Evolutionary conservation across 1,140 invertebrate genomes (phyloP).

Genomic region (Zaprionus africanus): DNA sequence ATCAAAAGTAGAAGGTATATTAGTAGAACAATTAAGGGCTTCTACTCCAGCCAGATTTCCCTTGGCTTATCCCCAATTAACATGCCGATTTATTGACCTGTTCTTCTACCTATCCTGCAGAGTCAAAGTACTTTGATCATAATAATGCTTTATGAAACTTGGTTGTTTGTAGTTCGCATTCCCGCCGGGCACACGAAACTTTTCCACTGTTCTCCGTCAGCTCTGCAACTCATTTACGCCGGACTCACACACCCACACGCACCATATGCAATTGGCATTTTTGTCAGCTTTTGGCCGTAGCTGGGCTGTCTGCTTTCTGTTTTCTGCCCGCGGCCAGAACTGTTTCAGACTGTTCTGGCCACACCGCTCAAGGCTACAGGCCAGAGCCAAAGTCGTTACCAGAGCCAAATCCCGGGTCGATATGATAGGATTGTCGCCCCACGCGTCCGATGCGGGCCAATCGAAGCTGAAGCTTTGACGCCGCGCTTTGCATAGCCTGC

Average conservation of each 20-base stretch:
- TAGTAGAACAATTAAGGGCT: no score
- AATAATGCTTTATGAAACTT: not conserved
- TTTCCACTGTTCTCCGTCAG: not conserved
- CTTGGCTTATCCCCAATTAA: not conserved
- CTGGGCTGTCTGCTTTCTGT: not conserved
- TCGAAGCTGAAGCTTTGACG: conserved; percentile 2
- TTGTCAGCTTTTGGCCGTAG: conserved; percentile 35
- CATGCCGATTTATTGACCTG: not conserved
- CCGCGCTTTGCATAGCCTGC: not conserved
- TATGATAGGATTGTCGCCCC: not conserved
- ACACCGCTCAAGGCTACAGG: conserved; percentile 2
- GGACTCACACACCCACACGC: conserved; percentile 35
- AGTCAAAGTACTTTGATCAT: not conserved
- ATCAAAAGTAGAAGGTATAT: no score
- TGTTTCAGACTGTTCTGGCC: not conserved
- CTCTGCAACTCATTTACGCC: conserved; percentile 33
- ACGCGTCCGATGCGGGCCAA: not conserved
- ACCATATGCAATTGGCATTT: conserved; percentile 55
- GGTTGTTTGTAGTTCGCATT: not conserved
- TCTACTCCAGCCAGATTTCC: not conserved
- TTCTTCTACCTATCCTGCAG: not conserved
- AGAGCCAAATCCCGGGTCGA: not conserved
- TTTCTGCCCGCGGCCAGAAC: not conserved
- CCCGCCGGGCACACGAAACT: not conserved
- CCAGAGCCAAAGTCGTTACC: not conserved